These are phyloP conservation scores for Protomyctophum bolini DNA, from an alignment of 2,113 vertebrate genomes.

Conservation along the genomic window DNA sequence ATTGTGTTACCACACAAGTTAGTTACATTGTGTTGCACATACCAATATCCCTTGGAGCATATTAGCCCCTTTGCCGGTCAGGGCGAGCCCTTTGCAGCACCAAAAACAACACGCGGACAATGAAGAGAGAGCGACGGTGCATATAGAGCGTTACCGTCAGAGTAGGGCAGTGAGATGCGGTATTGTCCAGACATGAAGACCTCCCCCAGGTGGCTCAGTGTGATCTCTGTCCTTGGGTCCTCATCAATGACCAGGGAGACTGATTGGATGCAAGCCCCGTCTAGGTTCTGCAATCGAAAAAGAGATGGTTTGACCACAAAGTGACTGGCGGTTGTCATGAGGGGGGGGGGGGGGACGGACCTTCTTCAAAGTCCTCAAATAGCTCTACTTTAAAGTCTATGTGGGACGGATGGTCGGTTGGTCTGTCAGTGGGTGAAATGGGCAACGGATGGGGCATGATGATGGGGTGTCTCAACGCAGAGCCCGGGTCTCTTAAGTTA, in stretches of 20 bases:
- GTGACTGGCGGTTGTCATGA: background rate
- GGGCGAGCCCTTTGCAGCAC: constrained; percentile 2
- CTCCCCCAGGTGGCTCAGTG: constrained; percentile 89
- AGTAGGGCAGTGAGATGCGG: constrained; percentile 91
- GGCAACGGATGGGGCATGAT: too few relatives aligned
- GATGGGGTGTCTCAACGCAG: too few relatives aligned
- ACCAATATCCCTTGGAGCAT: too few relatives aligned
- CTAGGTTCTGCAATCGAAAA: constrained; percentile 84
- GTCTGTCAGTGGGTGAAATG: background rate
- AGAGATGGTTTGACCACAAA: constrained; percentile 40
- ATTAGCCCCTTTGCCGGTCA: background rate
- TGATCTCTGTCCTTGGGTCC: constrained; percentile 91
- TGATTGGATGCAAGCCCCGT: constrained; percentile 93
- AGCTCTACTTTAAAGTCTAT: background rate
- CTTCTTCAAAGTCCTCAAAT: background rate
- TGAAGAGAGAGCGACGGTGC: background rate
- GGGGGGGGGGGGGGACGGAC: background rate
- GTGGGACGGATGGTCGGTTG: background rate
- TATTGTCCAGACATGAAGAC: constrained; percentile 91
- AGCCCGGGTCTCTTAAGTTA: background rate
- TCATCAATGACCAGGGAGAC: constrained; percentile 89
- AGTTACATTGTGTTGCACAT: too few relatives aligned
- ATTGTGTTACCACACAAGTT: too few relatives aligned
- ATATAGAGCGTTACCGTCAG: constrained; percentile 82
- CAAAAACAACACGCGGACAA: constrained; percentile 8